Evolutionary conservation across 2,888 invertebrate genomes (phyloP), one percentile per base, ranked within the genome.

Genomic region (Busseola fusca): DNA sequence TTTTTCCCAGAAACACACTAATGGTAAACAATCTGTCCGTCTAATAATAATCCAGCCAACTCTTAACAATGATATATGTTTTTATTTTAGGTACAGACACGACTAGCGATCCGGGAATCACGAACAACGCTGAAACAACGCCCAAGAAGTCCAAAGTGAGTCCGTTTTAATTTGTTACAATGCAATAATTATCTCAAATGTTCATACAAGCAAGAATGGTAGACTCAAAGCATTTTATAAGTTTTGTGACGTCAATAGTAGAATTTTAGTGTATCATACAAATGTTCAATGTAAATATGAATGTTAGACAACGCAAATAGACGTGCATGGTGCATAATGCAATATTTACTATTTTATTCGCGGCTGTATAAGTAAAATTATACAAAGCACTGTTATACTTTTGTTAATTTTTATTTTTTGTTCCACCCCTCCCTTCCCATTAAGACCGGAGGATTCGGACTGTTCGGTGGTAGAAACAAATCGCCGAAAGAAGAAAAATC

Each of bases 61-160:
- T 50, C 18, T 45, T 25, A 65, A 62, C 16, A 63, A 63, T 58
- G 25, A 21, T 56, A 59, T 69, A 66, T 70, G 54, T 59, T 64
- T 64, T 67, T 45, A 67, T 85, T 88, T 12, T 87, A 96, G 96
- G 96, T 45, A 96, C 95, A n/a, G 96, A 96, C 82, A 92, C 94
- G 1, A 92, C 94, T 56, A 94, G 95, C 76, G 96, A 96, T 69
- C 93, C 95, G 1, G 96, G 96, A 54, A 87, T 94, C 77, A 93
- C 94, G 12, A 95, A 95, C 87, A 96, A 95, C 80, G 90, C 92
- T 16, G 96, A 96, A 37, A 94, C 94, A 18, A 94, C 96, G 9
- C 96, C 96, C 40, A 96, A 95, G 87, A 95, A 93, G 81, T 89
- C 93, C 5, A 95, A 94, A 93, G 96, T 96, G 83, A 90, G 90